Evolutionary conservation across 2,888 invertebrate genomes (phyloP).

Genomic region (Heliconius hortense): DNA sequence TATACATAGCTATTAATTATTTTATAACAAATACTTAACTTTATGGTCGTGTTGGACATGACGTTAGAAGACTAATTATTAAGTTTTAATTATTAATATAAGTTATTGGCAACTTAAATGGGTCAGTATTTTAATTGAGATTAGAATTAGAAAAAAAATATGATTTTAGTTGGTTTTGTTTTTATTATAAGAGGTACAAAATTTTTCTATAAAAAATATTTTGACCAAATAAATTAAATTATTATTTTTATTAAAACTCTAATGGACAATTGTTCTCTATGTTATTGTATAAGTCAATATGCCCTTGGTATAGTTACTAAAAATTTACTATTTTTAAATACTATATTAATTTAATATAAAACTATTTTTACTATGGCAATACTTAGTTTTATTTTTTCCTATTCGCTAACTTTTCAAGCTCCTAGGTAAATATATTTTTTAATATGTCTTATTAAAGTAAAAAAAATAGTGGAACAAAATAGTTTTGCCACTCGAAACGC

Average conservation of each 20-base stretch:
- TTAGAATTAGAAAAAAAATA: neutral
- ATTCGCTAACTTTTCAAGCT: neutral
- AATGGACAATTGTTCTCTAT: constrained; percentile 27
- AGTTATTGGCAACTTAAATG: neutral
- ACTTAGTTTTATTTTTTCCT: constrained; percentile 25
- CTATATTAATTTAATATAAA: constrained; percentile 31
- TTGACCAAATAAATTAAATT: constrained; percentile 5
- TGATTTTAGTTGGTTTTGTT: neutral
- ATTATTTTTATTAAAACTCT: neutral
- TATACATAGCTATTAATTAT: constrained; percentile 42
- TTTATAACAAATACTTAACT: constrained; percentile 24
- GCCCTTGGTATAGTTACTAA: constrained; percentile 23
- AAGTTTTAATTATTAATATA: constrained; percentile 18
- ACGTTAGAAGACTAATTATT: constrained; percentile 44
- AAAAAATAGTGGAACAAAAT: neutral
- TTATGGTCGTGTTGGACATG: constrained; percentile 56
- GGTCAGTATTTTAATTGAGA: constrained; percentile 6
- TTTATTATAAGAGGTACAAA: neutral
- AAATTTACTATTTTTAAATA: constrained; percentile 7
- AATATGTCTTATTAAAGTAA: neutral
- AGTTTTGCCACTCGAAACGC: no score
- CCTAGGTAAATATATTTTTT: neutral
- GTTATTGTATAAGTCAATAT: constrained; percentile 22
- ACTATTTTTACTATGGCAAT: constrained; percentile 35
- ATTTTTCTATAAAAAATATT: neutral